Conservation (phyloP, 2,888 invertebrate species). For the Pristionchus maxplancki region DNA sequence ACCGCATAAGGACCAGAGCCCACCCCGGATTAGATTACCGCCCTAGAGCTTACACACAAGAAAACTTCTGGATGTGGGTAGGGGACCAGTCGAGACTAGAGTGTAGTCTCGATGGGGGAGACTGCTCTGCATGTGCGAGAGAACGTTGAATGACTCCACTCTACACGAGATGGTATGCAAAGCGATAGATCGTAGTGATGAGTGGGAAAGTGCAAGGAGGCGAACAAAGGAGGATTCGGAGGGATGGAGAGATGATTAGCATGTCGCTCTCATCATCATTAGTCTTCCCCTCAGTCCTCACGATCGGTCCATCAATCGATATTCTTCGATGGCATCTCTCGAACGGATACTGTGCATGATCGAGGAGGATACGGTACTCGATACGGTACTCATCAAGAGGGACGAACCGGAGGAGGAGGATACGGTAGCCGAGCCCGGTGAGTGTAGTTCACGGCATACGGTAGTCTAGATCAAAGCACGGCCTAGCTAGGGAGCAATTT, state of each 20-base stretch:
- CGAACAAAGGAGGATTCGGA: background rate
- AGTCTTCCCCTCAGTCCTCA: background rate
- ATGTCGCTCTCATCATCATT: background rate
- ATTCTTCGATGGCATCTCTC: slow-evolving; percentile 17
- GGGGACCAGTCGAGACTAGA: background rate
- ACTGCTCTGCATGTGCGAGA: background rate
- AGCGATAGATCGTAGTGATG: background rate
- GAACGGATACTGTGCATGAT: slow-evolving; percentile 4
- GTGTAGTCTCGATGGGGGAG: background rate
- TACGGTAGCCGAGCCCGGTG: background rate
- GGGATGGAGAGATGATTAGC: background rate
- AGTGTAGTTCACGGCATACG: background rate
- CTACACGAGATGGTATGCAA: background rate
- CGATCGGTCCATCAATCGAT: slow-evolving; percentile 24
- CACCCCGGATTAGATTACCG: background rate
- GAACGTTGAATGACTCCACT: background rate
- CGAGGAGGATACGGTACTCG: background rate
- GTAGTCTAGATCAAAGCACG: background rate
- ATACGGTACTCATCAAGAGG: background rate
- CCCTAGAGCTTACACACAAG: background rate
- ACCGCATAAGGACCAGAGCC: background rate
- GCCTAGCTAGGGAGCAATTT: background rate
- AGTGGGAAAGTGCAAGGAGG: background rate
- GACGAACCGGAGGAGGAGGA: slow-evolving; percentile 2
- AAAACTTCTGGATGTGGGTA: background rate